Evolutionary conservation across 2,113 vertebrate species (phyloP).

Genomic region (Rattus rattus): DNA sequence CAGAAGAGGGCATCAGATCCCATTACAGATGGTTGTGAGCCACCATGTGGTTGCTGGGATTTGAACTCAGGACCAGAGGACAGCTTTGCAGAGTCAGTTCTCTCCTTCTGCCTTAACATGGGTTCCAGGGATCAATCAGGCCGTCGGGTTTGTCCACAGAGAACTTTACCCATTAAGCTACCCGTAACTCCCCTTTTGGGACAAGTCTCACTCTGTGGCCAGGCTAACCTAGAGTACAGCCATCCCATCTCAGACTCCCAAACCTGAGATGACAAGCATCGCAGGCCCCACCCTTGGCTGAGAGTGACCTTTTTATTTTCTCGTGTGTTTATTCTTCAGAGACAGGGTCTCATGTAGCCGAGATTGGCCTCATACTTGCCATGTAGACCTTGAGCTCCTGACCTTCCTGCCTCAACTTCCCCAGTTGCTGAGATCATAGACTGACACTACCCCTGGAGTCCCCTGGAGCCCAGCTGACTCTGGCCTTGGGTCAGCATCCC

Average conservation of each 20-base stretch:
- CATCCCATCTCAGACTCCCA: not conserved
- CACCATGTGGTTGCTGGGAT: too few species aligned
- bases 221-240: not conserved
- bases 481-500: not conserved
- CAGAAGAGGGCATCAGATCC: too few species aligned
- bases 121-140: not conserved
- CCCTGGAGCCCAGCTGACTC: not conserved
- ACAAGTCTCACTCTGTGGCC: not conserved
- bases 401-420: not conserved
- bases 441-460: not conserved
- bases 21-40: too few species aligned
- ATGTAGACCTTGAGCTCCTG: not conserved
- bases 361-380: not conserved
- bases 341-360: too few species aligned
- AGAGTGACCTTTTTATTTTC: not conserved
- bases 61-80: not conserved
- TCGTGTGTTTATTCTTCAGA: not conserved
- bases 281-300: too few species aligned
- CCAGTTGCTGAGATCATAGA: not conserved
- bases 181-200: not conserved
- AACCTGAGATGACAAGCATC: not conserved
- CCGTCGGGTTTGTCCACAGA: not conserved
- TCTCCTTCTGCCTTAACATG: not conserved
- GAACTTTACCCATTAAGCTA: not conserved
- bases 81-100: not conserved